Conservation (phyloP, 2,797 vertebrate species). For the Eulemur rubriventer region DNA sequence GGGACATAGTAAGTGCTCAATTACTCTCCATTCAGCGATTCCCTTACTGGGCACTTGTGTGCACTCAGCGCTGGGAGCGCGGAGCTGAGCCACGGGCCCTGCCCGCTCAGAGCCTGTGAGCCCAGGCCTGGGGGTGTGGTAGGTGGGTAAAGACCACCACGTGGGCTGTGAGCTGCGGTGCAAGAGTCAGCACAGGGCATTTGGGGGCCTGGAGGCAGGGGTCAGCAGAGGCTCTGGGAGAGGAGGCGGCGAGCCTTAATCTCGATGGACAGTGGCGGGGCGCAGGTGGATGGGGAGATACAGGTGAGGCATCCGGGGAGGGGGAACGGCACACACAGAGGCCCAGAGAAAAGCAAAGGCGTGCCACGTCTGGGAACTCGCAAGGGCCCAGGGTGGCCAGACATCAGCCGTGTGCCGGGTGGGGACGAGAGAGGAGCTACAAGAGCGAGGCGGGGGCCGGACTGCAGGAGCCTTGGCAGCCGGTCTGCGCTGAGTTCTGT, state of each 20-base stretch:
- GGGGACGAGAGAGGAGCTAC: accelerated
- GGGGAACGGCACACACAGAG: background rate
- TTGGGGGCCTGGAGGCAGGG: background rate
- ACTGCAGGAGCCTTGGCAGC: background rate
- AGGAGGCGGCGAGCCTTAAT: background rate
- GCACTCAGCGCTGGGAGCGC: background rate
- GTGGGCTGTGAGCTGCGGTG: background rate
- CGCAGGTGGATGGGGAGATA: background rate
- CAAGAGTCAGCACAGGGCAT: background rate
- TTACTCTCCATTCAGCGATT: background rate
- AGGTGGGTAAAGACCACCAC: background rate
- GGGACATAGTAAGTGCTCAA: background rate
- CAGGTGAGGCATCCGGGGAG: background rate
- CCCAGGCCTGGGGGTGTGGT: background rate
- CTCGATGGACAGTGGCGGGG: background rate
- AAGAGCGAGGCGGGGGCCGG: background rate
- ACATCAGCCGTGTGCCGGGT: accelerated
- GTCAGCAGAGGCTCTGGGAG: background rate
- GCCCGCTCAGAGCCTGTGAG: accelerated
- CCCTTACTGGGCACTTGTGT: background rate
- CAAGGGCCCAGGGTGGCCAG: background rate
- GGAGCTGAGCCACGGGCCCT: background rate
- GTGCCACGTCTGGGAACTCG: accelerated
- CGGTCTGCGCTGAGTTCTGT: background rate
- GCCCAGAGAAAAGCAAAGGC: background rate